phyloP scores from a whole-genome alignment of 2,113 vertebrate species.

The Arenaria interpres region DNA sequence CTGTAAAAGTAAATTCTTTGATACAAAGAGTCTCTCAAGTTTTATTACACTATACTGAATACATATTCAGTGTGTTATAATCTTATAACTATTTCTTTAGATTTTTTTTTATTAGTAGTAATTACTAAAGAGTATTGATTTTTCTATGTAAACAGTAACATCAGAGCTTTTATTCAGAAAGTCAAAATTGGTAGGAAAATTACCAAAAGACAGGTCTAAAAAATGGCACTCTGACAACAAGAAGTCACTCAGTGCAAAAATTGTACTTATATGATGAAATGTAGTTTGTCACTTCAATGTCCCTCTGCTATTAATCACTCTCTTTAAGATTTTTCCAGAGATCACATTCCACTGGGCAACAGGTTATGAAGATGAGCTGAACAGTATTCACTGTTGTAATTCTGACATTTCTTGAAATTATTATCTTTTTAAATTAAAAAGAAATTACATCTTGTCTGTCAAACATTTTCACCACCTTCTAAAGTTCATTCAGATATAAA shows the following conservation, averaged over 20 bases:
- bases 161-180: not conserved
- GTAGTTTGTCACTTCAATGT: not conserved
- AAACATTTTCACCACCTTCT: not conserved
- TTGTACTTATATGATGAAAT: not conserved
- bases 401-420: not conserved
- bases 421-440: not conserved
- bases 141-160: not conserved
- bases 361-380: not conserved
- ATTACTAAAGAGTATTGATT: not conserved
- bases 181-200: not conserved
- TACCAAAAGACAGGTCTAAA: not conserved
- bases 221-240: not conserved
- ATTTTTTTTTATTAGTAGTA: not conserved
- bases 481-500: not conserved
- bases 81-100: not conserved
- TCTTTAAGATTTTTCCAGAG: not conserved
- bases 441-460: not conserved
- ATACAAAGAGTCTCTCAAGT: not conserved
- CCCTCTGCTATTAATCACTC: not conserved
- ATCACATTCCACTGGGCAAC: not conserved
- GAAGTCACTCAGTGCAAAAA: not conserved
- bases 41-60: not conserved
- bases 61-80: not conserved
- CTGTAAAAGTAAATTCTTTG: not conserved
- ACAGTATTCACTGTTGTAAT: not conserved